These are phyloP conservation scores for Pteruthius melanotis DNA, from an alignment of 2,113 vertebrate species.

Conservation along the genomic window DNA sequence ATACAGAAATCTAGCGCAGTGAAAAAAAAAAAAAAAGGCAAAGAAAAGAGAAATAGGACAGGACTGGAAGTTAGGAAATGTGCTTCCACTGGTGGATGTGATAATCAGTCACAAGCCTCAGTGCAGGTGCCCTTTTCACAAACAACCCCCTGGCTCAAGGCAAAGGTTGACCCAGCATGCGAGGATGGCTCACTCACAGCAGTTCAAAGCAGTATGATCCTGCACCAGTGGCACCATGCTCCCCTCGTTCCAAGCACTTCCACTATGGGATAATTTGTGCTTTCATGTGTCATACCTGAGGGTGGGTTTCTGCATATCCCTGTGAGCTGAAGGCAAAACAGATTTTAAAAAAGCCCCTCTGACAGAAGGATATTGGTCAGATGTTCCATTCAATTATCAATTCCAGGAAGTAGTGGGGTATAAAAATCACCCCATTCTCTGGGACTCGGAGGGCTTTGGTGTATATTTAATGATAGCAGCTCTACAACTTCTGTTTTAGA, in stretches of 20 bases:
- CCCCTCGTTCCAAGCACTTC: neutral
- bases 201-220: neutral
- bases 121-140: neutral
- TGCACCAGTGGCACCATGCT: neutral
- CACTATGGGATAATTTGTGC: neutral
- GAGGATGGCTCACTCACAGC: neutral
- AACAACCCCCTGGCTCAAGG: neutral
- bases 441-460: neutral
- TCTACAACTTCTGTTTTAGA: neutral
- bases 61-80: neutral
- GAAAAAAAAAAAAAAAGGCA: neutral
- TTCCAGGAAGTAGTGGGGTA: neutral
- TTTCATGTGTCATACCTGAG: rapidly evolving
- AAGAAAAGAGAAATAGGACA: neutral
- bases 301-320: neutral
- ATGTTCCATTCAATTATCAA: neutral
- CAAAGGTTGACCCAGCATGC: neutral
- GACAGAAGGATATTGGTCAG: neutral
- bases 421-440: neutral
- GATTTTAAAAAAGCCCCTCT: neutral
- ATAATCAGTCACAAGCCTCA: neutral
- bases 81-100: neutral
- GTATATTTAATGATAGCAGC: neutral
- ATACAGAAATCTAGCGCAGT: neutral
- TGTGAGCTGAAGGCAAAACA: neutral